A percentile compares a stretch with the other conserved stretches of the same genome.
Evolutionary conservation across 1,140 invertebrate genomes (phyloP).

Genomic region (Drosophila bipectinata): DNA sequence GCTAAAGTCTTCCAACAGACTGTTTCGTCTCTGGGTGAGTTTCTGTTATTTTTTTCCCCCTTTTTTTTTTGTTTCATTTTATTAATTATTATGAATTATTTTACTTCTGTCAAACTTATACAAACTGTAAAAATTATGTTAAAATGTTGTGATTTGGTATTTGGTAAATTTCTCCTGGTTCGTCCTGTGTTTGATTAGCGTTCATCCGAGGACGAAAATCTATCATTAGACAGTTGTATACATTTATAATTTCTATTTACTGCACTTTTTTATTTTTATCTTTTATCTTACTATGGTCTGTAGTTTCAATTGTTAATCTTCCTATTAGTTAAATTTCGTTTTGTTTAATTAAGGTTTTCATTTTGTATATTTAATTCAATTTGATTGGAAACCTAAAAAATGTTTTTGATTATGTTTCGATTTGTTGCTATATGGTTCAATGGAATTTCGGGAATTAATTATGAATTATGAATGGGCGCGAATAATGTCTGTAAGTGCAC

Average conservation of each 20-base stretch:
- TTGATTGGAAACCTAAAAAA: constrained; percentile 80
- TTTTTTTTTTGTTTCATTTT: neutral
- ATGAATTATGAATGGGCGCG: constrained; percentile 27
- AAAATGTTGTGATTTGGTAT: constrained; percentile 69
- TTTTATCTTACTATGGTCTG: constrained; percentile 47
- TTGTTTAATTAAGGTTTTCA: constrained; percentile 59
- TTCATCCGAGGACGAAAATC: constrained; percentile 51
- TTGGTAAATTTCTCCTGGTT: constrained; percentile 50
- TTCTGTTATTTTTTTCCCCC: constrained; percentile 28
- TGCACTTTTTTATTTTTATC: constrained; percentile 28
- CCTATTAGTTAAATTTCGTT: constrained; percentile 13
- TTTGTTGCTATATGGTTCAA: constrained; percentile 59
- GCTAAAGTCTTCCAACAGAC: constrained; percentile 62
- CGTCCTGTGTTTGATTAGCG: constrained; percentile 67
- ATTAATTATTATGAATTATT: constrained; percentile 39
- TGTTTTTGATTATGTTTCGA: constrained; percentile 82
- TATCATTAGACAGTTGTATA: constrained; percentile 68
- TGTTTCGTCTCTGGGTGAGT: constrained; percentile 26
- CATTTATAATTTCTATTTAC: constrained; percentile 62
- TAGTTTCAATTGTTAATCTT: constrained; percentile 37
- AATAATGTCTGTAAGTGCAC: constrained; percentile 31
- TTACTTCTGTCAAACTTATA: constrained; percentile 62
- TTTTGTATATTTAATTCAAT: constrained; percentile 71
- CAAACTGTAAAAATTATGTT: constrained; percentile 79
- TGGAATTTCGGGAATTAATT: constrained; percentile 18